phyloP scores from a whole-genome alignment of 2,797 vertebrate genomes.

The Pseudochromis fuscus region DNA sequence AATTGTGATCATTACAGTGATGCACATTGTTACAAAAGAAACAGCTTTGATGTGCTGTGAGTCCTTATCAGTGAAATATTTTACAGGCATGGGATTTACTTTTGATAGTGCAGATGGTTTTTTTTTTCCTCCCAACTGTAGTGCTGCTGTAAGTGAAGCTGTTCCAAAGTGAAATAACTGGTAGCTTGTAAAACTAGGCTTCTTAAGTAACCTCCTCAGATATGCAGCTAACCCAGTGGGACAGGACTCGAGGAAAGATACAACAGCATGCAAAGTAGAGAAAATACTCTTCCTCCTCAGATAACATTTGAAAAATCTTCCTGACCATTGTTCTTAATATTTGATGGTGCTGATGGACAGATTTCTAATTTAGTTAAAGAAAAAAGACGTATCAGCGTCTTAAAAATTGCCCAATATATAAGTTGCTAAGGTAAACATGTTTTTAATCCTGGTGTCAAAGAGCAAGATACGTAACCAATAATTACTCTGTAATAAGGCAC shows the following conservation, averaged over 20 bases:
- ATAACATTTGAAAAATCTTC: neutral
- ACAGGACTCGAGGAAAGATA: neutral
- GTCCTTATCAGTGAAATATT: conserved; percentile 31
- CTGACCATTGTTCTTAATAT: neutral
- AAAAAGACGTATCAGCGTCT: neutral
- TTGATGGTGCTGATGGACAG: neutral
- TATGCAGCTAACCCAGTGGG: conserved; percentile 15
- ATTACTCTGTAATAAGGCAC: conserved; percentile 13
- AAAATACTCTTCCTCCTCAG: neutral
- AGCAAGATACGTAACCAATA: conserved; percentile 8
- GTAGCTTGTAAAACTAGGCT: conserved; percentile 23
- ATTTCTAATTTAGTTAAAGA: conserved; percentile 8
- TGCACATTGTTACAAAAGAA: conserved; percentile 24
- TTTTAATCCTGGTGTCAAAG: conserved; percentile 11
- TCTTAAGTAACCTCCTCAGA: conserved; percentile 24
- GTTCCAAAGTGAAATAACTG: conserved; percentile 18
- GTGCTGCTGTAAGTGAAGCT: neutral
- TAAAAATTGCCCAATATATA: neutral
- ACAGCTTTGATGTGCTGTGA: neutral
- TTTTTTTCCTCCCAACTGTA: conserved; percentile 14
- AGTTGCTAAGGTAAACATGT: neutral
- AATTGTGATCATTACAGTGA: conserved; percentile 10
- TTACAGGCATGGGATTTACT: conserved; percentile 31
- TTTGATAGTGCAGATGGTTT: conserved; percentile 14
- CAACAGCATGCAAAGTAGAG: neutral